Evolutionary conservation across 37 sponge, comb jelly and placozoan species (phyloP), one percentile per base, ranked within the genome.

Genomic region (Aplysina aerophoba): DNA sequence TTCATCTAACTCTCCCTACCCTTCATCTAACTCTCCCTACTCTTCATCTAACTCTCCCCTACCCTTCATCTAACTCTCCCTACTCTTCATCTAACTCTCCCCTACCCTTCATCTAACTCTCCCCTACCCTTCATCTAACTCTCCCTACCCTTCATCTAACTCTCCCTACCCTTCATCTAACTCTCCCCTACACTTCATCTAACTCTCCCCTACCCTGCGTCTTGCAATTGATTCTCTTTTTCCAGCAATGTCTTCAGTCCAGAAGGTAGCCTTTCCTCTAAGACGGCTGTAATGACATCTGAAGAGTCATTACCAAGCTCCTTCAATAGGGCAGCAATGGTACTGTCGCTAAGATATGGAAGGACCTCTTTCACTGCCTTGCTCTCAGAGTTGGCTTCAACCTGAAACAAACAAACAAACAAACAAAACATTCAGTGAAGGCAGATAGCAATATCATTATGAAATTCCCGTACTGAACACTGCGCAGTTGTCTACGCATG

Each of bases 291-390:
- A 65, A 82, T 64, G 27, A 82, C 83, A 35, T 14, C 65, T 33
- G 83, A 62, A 37, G 83, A 19, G 25, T 36, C 61, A 78, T 44
- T 27, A 13, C n/a, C 40, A 64, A 36, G 63, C 34, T 59, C 40
- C 61, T 82, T 41, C 59, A 35, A 16, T 66, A 64, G 12, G 37
- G 85, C 88, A 77, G 82, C 0, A 25, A 94, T 90, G 67, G 88
- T 88, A 15, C 25, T 73, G 0, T 86, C 83, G 17, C 64, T 81
- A 5, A 90, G 83, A 63, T 94, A 86, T 20, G 94, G 91, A 6
- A 94, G 81, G 0, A 94, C 19, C 30, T 94, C 94, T 66, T 88
- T 88, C n/a, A 94, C 91, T 12, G 44, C 53, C 15, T 21, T 0
- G 22, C n/a, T 1, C 19, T 50, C 53, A 41, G 78, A 25, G 19